Evolutionary conservation across 2,888 invertebrate species (phyloP).

Genomic region (Falcaria lacertinaria): DNA sequence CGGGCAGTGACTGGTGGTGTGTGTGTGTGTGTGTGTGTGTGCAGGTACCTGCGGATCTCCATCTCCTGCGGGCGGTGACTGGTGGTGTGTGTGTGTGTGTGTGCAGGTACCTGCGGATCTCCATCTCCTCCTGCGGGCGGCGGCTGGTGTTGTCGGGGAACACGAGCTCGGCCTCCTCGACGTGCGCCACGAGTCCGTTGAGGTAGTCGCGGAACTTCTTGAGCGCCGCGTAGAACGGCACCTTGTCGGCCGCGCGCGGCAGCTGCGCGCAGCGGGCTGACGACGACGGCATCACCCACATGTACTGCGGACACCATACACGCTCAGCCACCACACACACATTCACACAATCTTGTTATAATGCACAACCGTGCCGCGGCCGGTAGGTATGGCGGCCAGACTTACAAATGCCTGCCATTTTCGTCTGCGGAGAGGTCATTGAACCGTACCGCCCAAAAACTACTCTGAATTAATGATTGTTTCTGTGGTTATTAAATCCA

Average conservation of each 20-base stretch:
- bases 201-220: slow-evolving; percentile 97
- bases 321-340: not conserved
- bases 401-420: too few species aligned
- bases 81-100: slow-evolving; percentile 4
- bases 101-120: slow-evolving; percentile 62
- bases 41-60: too few species aligned
- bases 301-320: slow-evolving; percentile 83
- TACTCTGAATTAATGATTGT: too few species aligned
- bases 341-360: not conserved
- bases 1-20: too few species aligned
- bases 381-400: too few species aligned
- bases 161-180: slow-evolving; percentile 93
- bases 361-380: too few species aligned
- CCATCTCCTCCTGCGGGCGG: slow-evolving; percentile 76
- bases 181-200: slow-evolving; percentile 90
- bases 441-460: too few species aligned
- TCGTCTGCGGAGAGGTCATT: too few species aligned
- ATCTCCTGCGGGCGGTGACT: too few species aligned
- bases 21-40: too few species aligned
- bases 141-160: slow-evolving; percentile 81
- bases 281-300: slow-evolving; percentile 99
- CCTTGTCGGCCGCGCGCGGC: slow-evolving; percentile 98
- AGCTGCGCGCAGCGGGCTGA: slow-evolving; percentile 98
- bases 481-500: too few species aligned
- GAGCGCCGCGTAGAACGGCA: slow-evolving; percentile 97